phyloP scores from a whole-genome alignment of 2,888 invertebrate species.

The Therioaphis trifolii region DNA sequence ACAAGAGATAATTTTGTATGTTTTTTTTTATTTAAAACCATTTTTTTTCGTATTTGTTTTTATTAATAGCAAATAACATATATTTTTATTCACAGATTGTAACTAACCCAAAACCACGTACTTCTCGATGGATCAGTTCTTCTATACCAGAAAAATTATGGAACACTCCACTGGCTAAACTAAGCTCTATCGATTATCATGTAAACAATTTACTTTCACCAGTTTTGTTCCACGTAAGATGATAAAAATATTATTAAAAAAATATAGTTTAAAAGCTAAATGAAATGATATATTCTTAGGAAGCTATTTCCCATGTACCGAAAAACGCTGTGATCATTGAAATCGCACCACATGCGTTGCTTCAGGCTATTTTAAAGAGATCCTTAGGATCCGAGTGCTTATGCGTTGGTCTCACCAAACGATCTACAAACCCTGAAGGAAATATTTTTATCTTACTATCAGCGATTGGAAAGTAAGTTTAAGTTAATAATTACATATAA shows the following conservation, averaged over 20 bases:
- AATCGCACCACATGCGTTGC: conserved; percentile 92
- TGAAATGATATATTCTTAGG: conserved; percentile 69
- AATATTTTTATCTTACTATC: conserved; percentile 69
- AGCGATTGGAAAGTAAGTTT: conserved; percentile 70
- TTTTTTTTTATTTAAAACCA: too few species aligned
- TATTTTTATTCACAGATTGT: conserved; percentile 74
- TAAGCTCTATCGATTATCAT: conserved; percentile 92
- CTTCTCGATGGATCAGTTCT: conserved; percentile 89
- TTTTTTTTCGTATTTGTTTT: too few species aligned
- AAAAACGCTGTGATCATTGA: conserved; percentile 89
- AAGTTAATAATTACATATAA: too few species aligned
- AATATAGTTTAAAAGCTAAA: background rate
- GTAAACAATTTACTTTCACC: conserved; percentile 95
- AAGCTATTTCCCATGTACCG: conserved; percentile 80
- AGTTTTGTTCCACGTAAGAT: conserved; percentile 71
- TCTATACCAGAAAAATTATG: conserved; percentile 89
- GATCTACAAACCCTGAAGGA: conserved; percentile 73
- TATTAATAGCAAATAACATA: too few species aligned
- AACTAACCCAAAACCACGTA: conserved; percentile 81
- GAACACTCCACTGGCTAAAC: conserved; percentile 80
- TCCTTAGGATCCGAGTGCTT: conserved; percentile 72
- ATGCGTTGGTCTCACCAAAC: conserved; percentile 75
- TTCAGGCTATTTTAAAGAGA: conserved; percentile 92
- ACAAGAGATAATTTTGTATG: too few species aligned
- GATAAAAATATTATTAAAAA: background rate